Conservation (phyloP, 1,140 invertebrate genomes). For the Macrocentrus cingulum region DNA sequence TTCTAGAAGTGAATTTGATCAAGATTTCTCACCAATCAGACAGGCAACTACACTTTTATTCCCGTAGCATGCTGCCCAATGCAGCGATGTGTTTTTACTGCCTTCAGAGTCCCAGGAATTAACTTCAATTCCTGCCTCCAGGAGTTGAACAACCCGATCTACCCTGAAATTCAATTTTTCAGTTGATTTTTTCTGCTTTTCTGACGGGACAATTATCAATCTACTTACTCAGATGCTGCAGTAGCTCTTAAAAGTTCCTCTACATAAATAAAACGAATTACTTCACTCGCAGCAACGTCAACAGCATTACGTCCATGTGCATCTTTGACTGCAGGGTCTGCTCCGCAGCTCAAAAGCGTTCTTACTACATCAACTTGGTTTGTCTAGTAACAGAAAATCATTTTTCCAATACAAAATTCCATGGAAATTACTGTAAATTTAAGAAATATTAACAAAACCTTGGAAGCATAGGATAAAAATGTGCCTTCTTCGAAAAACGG, state of each 20-base stretch:
- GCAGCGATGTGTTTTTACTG: slow-evolving; percentile 66
- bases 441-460: slow-evolving; percentile 48
- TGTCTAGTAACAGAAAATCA: slow-evolving; percentile 47
- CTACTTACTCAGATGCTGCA: slow-evolving; percentile 65
- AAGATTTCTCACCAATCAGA: slow-evolving; percentile 64
- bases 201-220: too few species aligned
- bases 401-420: slow-evolving; percentile 8
- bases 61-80: slow-evolving; percentile 69
- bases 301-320: slow-evolving; percentile 62
- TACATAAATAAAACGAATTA: slow-evolving; percentile 63
- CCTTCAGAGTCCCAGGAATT: slow-evolving; percentile 65
- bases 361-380: slow-evolving; percentile 65
- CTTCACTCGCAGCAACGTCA: slow-evolving; percentile 59
- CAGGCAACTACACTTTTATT: slow-evolving; percentile 63
- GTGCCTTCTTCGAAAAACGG: slow-evolving; percentile 63
- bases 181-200: too few species aligned
- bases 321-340: slow-evolving; percentile 64
- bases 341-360: slow-evolving; percentile 63
- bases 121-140: slow-evolving; percentile 62
- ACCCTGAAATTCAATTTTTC: slow-evolving; percentile 45
- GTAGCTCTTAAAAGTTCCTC: slow-evolving; percentile 67
- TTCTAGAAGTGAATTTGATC: too few species aligned
- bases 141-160: slow-evolving; percentile 54
- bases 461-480: slow-evolving; percentile 65
- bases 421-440: slow-evolving; percentile 8